These are phyloP conservation scores for Thalassophryne amazonica DNA, from an alignment of 2,797 vertebrate genomes.

Conservation along the genomic window DNA sequence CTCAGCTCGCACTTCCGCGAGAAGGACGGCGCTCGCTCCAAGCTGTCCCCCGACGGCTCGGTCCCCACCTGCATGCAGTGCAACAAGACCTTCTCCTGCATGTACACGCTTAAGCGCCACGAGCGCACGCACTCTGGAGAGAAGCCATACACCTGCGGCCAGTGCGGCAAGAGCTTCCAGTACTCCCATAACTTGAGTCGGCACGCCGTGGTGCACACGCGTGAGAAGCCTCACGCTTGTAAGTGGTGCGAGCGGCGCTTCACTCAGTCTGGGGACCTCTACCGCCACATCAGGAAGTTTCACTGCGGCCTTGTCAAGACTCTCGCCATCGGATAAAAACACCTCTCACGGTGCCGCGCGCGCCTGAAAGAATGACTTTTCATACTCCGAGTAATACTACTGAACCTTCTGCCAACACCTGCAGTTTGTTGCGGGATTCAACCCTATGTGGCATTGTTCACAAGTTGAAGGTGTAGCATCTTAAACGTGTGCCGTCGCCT, in stretches of 20 bases:
- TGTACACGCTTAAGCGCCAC: constrained; percentile 95
- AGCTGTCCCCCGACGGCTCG: constrained; percentile 86
- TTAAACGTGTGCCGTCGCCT: constrained; percentile 45
- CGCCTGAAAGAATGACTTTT: constrained; percentile 49
- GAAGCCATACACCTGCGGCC: constrained; percentile 96
- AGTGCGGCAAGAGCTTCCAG: constrained; percentile 98
- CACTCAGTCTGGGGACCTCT: constrained; percentile 97
- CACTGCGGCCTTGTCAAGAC: constrained; percentile 96
- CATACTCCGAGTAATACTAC: constrained; percentile 49
- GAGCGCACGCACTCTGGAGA: constrained; percentile 98
- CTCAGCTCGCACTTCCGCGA: constrained; percentile 95
- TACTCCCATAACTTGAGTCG: constrained; percentile 98
- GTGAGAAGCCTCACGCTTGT: constrained; percentile 97
- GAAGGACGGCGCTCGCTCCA: constrained; percentile 87
- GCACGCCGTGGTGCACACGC: constrained; percentile 95
- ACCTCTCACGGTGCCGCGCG: constrained; percentile 47
- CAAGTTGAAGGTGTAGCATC: constrained; percentile 59
- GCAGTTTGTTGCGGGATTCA: constrained; percentile 53
- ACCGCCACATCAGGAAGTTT: constrained; percentile 98
- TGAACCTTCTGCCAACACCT: constrained; percentile 49
- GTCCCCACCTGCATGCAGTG: constrained; percentile 95
- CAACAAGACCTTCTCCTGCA: constrained; percentile 97
- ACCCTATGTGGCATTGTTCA: constrained; percentile 59
- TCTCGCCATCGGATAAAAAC: constrained; percentile 80
- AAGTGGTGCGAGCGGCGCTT: constrained; percentile 98